Evolutionary conservation across 2,113 vertebrate species (phyloP).

Genomic region (Machaerirhynchus nigripectus): DNA sequence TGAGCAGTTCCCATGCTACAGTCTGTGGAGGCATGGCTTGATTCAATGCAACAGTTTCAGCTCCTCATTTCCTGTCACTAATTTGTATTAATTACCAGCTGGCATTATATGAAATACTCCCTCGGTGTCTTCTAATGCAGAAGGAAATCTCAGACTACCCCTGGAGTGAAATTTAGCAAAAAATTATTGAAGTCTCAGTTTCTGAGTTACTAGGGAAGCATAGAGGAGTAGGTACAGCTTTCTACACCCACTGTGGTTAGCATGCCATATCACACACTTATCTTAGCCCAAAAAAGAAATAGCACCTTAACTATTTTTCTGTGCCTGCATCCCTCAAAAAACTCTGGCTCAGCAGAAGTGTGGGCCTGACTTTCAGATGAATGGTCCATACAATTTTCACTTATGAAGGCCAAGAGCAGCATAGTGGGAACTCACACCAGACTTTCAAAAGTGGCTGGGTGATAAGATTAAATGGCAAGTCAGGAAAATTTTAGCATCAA

Average conservation of each 20-base stretch:
- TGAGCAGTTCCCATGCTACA: background rate
- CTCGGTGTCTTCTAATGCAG: rapidly evolving
- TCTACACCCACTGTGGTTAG: background rate
- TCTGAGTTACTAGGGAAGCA: background rate
- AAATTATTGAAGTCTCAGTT: background rate
- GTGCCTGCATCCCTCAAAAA: background rate
- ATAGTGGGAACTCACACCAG: background rate
- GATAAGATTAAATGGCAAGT: background rate
- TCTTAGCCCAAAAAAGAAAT: background rate
- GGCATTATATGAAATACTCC: background rate
- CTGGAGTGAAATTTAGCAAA: background rate
- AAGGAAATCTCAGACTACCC: background rate
- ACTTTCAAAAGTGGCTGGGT: background rate
- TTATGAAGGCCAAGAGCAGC: background rate
- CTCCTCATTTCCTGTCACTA: background rate
- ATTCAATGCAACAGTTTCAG: background rate
- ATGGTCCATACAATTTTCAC: background rate
- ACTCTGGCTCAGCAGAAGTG: background rate
- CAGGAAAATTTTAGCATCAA: background rate
- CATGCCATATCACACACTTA: background rate
- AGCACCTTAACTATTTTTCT: background rate
- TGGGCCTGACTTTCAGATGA: background rate
- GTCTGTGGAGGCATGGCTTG: background rate
- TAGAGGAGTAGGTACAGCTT: background rate
- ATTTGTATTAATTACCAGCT: background rate